phyloP scores from a whole-genome alignment of 2,113 vertebrate species.

The Paracanthobrama guichenoti region DNA sequence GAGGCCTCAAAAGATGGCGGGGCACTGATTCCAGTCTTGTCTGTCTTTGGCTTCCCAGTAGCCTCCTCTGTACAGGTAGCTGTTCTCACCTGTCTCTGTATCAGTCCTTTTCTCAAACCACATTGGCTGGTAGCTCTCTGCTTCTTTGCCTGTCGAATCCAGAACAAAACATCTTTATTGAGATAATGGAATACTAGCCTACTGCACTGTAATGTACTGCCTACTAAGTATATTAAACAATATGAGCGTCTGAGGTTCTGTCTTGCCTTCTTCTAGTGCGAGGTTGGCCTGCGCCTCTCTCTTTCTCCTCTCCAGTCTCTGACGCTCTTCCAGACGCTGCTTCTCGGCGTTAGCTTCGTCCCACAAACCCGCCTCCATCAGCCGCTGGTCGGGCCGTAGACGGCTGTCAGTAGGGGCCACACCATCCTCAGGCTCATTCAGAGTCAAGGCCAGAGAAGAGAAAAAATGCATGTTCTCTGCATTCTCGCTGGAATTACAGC shows the following conservation, averaged over 20 bases:
- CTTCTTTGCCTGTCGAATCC: slow-evolving; percentile 80
- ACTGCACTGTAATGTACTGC: too few relatives aligned
- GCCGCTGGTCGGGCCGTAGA: slow-evolving; percentile 87
- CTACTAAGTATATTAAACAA: neutral
- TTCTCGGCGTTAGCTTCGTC: slow-evolving; percentile 91
- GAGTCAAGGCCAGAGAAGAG: slow-evolving; percentile 90
- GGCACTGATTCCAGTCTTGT: slow-evolving; percentile 88
- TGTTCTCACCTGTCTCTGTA: slow-evolving; percentile 79
- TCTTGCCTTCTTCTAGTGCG: slow-evolving; percentile 83
- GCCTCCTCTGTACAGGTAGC: slow-evolving; percentile 87
- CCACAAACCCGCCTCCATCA: slow-evolving; percentile 94
- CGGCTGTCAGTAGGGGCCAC: slow-evolving; percentile 91
- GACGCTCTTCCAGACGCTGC: slow-evolving; percentile 88
- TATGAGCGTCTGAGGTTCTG: neutral
- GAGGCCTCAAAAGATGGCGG: slow-evolving; percentile 85
- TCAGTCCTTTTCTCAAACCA: slow-evolving; percentile 93
- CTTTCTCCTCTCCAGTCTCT: slow-evolving; percentile 81
- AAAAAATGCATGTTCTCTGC: slow-evolving; percentile 97
- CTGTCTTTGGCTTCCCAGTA: slow-evolving; percentile 95
- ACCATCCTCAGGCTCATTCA: slow-evolving; percentile 85
- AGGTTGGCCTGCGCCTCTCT: slow-evolving; percentile 77
- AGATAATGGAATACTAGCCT: neutral
- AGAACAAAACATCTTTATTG: neutral
- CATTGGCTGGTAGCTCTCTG: slow-evolving; percentile 80
- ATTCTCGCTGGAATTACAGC: slow-evolving; percentile 78